Evolutionary conservation across 2,888 invertebrate genomes (phyloP).

Genomic region (Chorisops tibialis): DNA sequence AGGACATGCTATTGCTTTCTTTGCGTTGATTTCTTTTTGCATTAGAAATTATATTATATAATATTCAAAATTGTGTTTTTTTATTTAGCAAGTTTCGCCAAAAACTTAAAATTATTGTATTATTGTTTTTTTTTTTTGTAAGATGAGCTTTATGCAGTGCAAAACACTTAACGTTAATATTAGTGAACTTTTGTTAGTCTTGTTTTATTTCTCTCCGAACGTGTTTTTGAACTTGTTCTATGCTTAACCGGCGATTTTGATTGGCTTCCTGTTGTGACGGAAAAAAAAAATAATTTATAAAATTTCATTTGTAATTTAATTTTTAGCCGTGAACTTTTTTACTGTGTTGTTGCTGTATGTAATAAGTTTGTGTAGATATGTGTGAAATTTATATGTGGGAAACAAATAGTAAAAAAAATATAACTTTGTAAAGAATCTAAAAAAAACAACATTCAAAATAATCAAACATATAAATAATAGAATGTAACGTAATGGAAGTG

Average conservation of each 20-base stretch:
- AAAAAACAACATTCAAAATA: too few species aligned
- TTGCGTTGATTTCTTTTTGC: not conserved
- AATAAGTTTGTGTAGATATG: conserved; percentile 11
- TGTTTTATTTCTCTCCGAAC: conserved; percentile 6
- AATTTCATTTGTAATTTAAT: not conserved
- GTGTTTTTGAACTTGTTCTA: conserved; percentile 3
- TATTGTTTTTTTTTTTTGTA: not conserved
- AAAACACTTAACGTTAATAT: not conserved
- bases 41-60: too few species aligned
- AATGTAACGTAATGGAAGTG: too few species aligned
- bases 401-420: not conserved
- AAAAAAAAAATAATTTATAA: conserved; percentile 3
- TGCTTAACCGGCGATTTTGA: conserved; percentile 12
- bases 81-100: not conserved
- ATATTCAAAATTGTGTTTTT: not conserved
- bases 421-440: too few species aligned
- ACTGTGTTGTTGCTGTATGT: conserved; percentile 2
- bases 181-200: conserved; percentile 13
- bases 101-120: not conserved
- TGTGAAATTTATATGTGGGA: not conserved
- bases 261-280: conserved; percentile 8
- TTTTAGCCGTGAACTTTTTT: not conserved
- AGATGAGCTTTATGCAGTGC: not conserved
- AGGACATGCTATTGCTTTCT: conserved; percentile 1
- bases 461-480: too few species aligned